Conservation (phyloP, 2,888 invertebrate species). For the Dicyrtoma fusca region DNA sequence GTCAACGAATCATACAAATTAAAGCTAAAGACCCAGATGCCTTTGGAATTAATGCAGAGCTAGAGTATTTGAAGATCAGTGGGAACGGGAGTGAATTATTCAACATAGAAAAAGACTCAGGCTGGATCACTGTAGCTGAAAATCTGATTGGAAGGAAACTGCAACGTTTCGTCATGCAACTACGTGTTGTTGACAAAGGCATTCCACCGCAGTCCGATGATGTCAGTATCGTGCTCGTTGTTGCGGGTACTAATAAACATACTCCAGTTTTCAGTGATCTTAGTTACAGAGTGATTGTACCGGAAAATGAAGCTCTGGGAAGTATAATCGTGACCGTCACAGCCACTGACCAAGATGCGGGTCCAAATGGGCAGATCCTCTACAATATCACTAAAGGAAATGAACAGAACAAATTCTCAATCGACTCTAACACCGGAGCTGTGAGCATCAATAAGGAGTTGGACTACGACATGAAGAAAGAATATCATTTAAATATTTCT, state of each 20-base stretch:
- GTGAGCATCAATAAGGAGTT: slow-evolving; percentile 77
- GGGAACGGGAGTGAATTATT: slow-evolving; percentile 81
- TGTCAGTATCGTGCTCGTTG: slow-evolving; percentile 72
- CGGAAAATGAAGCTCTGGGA: slow-evolving; percentile 84
- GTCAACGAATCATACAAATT: slow-evolving; percentile 71
- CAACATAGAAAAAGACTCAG: slow-evolving; percentile 72
- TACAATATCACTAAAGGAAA: slow-evolving; percentile 85
- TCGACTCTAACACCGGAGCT: slow-evolving; percentile 76
- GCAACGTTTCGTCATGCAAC: slow-evolving; percentile 69
- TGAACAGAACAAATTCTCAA: slow-evolving; percentile 75
- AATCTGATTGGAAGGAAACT: slow-evolving; percentile 63
- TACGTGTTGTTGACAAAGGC: slow-evolving; percentile 83
- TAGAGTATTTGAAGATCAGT: slow-evolving; percentile 73
- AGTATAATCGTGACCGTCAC: slow-evolving; percentile 81
- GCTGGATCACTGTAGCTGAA: slow-evolving; percentile 77
- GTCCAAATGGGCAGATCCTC: slow-evolving; percentile 85
- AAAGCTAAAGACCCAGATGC: slow-evolving; percentile 75
- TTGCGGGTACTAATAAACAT: slow-evolving; percentile 81
- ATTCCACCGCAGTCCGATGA: slow-evolving; percentile 83
- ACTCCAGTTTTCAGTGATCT: slow-evolving; percentile 80
- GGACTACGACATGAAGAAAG: slow-evolving; percentile 84
- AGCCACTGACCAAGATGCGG: slow-evolving; percentile 82
- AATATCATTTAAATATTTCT: slow-evolving; percentile 83
- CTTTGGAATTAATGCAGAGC: slow-evolving; percentile 85
- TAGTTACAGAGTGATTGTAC: slow-evolving; percentile 82